phyloP scores from a whole-genome alignment of 1,140 invertebrate species.

The Panagrolaimus sp. region DNA sequence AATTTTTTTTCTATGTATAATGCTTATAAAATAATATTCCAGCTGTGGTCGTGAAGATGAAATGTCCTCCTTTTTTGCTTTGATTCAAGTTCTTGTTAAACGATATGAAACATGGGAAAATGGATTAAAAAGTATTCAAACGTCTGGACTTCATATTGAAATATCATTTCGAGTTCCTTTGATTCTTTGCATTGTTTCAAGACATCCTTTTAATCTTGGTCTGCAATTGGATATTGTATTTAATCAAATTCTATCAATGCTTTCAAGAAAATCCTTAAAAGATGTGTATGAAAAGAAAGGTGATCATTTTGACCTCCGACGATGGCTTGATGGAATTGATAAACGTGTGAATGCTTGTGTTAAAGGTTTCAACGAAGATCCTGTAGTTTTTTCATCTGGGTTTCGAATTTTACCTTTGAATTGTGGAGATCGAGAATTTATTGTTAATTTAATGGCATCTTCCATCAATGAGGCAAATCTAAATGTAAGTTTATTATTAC shows the following conservation, averaged over 20 bases:
- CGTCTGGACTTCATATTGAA: constrained; percentile 27
- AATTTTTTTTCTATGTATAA: constrained; percentile 14
- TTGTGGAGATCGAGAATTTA: constrained; percentile 40
- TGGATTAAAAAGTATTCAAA: constrained; percentile 36
- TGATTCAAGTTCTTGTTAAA: constrained; percentile 36
- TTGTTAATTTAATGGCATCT: constrained; percentile 39
- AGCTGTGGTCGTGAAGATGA: constrained; percentile 38
- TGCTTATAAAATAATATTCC: constrained; percentile 17
- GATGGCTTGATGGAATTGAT: constrained; percentile 36
- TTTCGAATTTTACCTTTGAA: constrained; percentile 46
- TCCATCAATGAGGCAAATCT: constrained; percentile 40
- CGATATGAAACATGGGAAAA: constrained; percentile 39
- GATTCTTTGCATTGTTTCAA: constrained; percentile 41
- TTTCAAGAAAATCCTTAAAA: constrained; percentile 33
- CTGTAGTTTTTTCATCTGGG: constrained; percentile 42
- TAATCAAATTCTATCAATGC: constrained; percentile 40
- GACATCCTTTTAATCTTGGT: constrained; percentile 36
- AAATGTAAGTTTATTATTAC: constrained; percentile 28
- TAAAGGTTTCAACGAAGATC: constrained; percentile 46
- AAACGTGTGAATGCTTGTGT: constrained; percentile 40
- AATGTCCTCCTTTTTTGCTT: constrained; percentile 31
- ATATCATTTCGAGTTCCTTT: constrained; percentile 42
- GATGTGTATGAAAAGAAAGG: constrained; percentile 34
- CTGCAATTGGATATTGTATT: constrained; percentile 45
- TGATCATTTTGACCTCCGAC: constrained; percentile 41